These are phyloP conservation scores for Oryzias sinensis DNA, from an alignment of 2,797 vertebrate genomes.

Conservation along the genomic window DNA sequence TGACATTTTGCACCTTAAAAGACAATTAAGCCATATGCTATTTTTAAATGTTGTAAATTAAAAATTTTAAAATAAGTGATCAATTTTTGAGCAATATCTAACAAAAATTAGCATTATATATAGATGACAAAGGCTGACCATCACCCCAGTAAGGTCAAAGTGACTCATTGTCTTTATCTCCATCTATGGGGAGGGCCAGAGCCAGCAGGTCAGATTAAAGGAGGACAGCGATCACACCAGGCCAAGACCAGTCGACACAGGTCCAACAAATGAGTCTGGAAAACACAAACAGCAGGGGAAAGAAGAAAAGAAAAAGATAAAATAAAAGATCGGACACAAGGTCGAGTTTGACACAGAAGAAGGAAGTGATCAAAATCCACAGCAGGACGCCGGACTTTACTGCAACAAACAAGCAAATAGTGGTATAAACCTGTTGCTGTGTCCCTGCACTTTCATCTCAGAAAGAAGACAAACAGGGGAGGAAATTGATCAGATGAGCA, in stretches of 20 bases:
- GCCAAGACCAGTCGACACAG: slow-evolving; percentile 46
- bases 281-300: slow-evolving; percentile 55
- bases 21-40: too few relatives aligned
- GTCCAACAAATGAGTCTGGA: slow-evolving; percentile 49
- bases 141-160: slow-evolving; percentile 5
- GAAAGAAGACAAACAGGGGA: slow-evolving; percentile 62
- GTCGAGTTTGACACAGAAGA: slow-evolving; percentile 40
- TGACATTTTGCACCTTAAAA: too few relatives aligned
- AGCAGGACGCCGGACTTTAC: slow-evolving; percentile 51
- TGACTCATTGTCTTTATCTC: slow-evolving; percentile 48
- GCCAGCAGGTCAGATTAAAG: slow-evolving; percentile 34
- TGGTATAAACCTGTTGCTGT: slow-evolving; percentile 68
- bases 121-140: slow-evolving; percentile 13
- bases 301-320: slow-evolving; percentile 20
- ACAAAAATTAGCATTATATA: too few relatives aligned
- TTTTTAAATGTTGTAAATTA: too few relatives aligned
- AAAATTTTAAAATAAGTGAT: too few relatives aligned
- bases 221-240: slow-evolving; percentile 50
- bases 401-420: slow-evolving; percentile 61
- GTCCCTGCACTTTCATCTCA: slow-evolving; percentile 59
- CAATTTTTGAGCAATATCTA: too few relatives aligned
- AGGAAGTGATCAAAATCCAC: slow-evolving; percentile 61
- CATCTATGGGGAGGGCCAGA: slow-evolving; percentile 2
- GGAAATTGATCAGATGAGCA: slow-evolving; percentile 75
- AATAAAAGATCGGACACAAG: slow-evolving; percentile 46